These are phyloP conservation scores for Tyrannus savana DNA, from an alignment of 2,113 vertebrate species.

Conservation along the genomic window DNA sequence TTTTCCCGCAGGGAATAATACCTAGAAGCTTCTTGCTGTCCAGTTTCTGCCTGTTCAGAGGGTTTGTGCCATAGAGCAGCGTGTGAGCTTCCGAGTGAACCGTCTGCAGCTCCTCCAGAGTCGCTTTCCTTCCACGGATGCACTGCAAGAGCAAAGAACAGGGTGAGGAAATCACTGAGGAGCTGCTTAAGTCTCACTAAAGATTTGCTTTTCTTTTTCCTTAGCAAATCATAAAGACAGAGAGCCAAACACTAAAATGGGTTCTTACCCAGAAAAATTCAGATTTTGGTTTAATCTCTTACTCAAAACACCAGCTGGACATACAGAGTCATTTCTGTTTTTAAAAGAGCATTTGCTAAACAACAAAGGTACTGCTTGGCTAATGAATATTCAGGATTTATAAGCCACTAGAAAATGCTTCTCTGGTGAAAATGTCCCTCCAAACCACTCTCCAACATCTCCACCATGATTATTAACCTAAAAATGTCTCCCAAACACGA, in stretches of 20 bases:
- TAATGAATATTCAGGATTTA: not conserved
- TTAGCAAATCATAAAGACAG: not conserved
- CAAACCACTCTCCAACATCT: not conserved
- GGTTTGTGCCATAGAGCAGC: slow-evolving; percentile 95
- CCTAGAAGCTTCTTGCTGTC: slow-evolving; percentile 90
- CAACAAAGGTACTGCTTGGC: not conserved
- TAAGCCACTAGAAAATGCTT: not conserved
- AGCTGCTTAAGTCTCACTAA: not conserved
- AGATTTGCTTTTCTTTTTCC: not conserved
- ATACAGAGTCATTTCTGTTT: not conserved
- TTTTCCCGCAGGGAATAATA: not conserved
- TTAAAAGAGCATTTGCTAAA: not conserved
- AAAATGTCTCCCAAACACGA: not conserved
- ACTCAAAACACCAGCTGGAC: not conserved
- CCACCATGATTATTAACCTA: not conserved
- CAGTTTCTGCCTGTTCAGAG: slow-evolving; percentile 93
- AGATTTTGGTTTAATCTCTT: not conserved
- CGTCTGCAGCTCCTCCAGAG: slow-evolving; percentile 92
- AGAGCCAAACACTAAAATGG: not conserved
- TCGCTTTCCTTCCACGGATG: slow-evolving; percentile 94
- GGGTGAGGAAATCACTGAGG: not conserved
- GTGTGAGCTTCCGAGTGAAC: slow-evolving; percentile 94
- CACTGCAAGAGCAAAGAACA: slow-evolving; percentile 73
- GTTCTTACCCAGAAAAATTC: not conserved
- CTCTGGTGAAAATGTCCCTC: not conserved